These are phyloP conservation scores for Camponotus vicinus DNA, from an alignment of 1,140 invertebrate species.

Conservation along the genomic window DNA sequence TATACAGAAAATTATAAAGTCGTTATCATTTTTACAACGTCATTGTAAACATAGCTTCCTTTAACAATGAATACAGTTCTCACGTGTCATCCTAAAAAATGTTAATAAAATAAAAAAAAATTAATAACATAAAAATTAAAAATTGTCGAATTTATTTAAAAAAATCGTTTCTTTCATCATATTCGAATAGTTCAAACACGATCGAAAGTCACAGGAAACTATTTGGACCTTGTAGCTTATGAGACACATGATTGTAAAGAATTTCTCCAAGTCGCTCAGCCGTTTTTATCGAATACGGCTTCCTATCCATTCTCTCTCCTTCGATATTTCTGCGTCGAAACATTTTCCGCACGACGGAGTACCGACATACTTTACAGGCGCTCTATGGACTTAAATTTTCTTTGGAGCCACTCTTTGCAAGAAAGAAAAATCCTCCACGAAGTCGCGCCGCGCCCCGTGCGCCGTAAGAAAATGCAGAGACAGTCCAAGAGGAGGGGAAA, in stretches of 20 bases:
- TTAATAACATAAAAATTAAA: not conserved
- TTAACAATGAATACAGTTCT: not conserved
- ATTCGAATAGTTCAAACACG: not conserved
- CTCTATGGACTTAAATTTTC: conserved; percentile 63
- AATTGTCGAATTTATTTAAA: not conserved
- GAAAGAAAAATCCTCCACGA: conserved; percentile 61
- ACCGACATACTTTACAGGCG: conserved; percentile 62
- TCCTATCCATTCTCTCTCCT: conserved; percentile 32
- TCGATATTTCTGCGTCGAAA: conserved; percentile 59
- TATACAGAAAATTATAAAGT: not conserved
- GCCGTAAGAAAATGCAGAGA: conserved; percentile 54
- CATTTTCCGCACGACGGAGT: conserved; percentile 58
- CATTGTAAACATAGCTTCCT: not conserved
- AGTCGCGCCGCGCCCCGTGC: conserved; percentile 37
- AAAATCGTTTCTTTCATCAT: not conserved
- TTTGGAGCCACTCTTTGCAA: conserved; percentile 51
- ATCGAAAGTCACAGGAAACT: not conserved
- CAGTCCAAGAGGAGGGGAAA: conserved; percentile 6
- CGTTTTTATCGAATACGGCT: conserved; percentile 54
- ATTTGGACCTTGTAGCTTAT: conserved; percentile 7
- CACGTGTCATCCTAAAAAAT: not conserved
- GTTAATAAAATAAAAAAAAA: not conserved
- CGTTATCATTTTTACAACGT: not conserved
- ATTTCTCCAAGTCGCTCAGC: conserved; percentile 41
- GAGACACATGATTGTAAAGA: conserved; percentile 32